A percentile compares a stretch with the other conserved stretches of the same genome.
phyloP scores from a whole-genome alignment of 2,113 vertebrate genomes.

The Xenus cinereus region DNA sequence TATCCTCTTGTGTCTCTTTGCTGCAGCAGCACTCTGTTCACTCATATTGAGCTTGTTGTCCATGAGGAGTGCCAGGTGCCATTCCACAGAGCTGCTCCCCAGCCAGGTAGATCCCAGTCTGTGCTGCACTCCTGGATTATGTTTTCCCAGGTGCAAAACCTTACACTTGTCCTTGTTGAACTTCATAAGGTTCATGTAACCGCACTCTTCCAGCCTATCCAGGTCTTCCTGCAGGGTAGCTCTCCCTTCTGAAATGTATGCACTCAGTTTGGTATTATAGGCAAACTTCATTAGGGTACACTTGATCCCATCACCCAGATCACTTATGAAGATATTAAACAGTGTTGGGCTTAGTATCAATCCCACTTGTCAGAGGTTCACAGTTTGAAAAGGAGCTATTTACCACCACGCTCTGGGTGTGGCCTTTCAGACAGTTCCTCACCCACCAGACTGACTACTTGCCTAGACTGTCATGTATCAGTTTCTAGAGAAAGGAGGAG shows the following conservation, averaged over 20 bases:
- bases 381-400: neutral
- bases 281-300: neutral
- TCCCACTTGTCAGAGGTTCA: neutral
- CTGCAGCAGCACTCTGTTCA: neutral
- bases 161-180: neutral
- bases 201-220: neutral
- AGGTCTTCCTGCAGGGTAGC: neutral
- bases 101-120: neutral
- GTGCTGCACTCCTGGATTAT: neutral
- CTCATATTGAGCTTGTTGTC: neutral
- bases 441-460: neutral
- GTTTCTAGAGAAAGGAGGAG: neutral
- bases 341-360: neutral
- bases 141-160: neutral
- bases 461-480: neutral
- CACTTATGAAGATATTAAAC: neutral
- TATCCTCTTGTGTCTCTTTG: neutral
- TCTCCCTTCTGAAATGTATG: neutral
- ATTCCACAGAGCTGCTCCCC: neutral
- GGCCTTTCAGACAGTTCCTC: neutral
- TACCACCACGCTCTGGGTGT: neutral
- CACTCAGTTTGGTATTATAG: neutral
- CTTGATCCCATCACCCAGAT: neutral
- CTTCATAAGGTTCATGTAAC: neutral
- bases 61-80: neutral